Evolutionary conservation across 2,888 invertebrate genomes (phyloP).

Genomic region (Chorisops tibialis): DNA sequence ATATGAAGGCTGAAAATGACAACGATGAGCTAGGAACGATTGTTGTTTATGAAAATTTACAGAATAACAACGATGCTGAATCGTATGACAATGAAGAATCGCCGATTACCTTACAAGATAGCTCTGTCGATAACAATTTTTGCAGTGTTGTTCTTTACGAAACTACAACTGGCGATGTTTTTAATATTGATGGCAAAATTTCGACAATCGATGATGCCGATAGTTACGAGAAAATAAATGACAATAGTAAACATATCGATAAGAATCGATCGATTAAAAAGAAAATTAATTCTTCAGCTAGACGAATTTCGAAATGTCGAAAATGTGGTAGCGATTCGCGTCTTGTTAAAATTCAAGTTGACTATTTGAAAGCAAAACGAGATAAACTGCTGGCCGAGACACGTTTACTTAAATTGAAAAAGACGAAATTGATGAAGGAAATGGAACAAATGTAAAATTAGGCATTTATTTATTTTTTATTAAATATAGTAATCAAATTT

Average conservation of each 20-base stretch:
- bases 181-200: background rate
- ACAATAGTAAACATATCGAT: background rate
- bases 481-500: too few species aligned
- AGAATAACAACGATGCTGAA: background rate
- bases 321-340: constrained; percentile 22
- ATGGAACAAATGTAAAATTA: background rate
- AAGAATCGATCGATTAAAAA: background rate
- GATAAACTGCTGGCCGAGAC: constrained; percentile 26
- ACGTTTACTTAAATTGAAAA: constrained; percentile 23
- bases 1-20: background rate
- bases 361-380: constrained; percentile 18
- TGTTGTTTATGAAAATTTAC: constrained; percentile 3
- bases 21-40: background rate
- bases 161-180: constrained; percentile 13
- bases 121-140: background rate
- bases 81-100: background rate
- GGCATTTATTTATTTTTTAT: too few species aligned
- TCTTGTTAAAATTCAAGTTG: constrained; percentile 24
- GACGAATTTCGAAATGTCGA: constrained; percentile 20
- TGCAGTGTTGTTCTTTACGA: constrained; percentile 23
- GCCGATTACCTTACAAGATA: background rate
- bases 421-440: constrained; percentile 17
- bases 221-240: background rate
- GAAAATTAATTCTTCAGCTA: background rate
- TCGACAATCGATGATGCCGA: too few species aligned